phyloP scores from a whole-genome alignment of 2,113 vertebrate genomes.

The Tiliqua scincoides region DNA sequence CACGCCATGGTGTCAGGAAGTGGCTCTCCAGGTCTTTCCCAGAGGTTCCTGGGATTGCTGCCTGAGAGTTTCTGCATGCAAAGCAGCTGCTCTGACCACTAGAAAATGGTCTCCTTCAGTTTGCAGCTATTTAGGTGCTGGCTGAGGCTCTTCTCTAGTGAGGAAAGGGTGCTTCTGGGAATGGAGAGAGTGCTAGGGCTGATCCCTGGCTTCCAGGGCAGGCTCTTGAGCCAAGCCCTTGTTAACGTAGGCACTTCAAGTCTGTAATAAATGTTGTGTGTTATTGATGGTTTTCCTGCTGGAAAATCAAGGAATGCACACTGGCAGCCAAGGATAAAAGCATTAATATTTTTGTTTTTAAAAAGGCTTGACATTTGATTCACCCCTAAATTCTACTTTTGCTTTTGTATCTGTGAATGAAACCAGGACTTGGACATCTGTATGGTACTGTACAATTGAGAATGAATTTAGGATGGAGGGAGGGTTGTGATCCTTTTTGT shows the following conservation, averaged over 20 bases:
- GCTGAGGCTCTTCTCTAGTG: neutral
- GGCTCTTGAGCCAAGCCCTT: neutral
- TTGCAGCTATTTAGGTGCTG: neutral
- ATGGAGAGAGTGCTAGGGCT: neutral
- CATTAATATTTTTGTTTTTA: no score
- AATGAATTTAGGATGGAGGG: neutral
- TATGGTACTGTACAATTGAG: neutral
- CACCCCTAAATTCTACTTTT: no score
- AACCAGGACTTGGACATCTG: neutral
- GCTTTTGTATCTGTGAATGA: neutral
- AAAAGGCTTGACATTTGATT: neutral
- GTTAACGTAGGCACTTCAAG: neutral
- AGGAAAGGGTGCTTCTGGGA: no score
- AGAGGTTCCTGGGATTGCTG: no score
- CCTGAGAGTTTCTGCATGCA: neutral
- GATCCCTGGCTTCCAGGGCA: neutral
- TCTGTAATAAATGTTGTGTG: neutral
- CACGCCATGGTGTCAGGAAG: no score
- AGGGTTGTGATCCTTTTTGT: no score
- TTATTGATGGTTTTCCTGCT: neutral
- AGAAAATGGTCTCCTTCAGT: neutral
- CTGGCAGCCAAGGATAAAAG: neutral
- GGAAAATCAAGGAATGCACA: neutral
- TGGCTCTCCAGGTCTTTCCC: no score
- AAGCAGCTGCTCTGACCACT: neutral